Conservation (phyloP, 1,140 invertebrate genomes). For the Diorhabda carinulata region DNA sequence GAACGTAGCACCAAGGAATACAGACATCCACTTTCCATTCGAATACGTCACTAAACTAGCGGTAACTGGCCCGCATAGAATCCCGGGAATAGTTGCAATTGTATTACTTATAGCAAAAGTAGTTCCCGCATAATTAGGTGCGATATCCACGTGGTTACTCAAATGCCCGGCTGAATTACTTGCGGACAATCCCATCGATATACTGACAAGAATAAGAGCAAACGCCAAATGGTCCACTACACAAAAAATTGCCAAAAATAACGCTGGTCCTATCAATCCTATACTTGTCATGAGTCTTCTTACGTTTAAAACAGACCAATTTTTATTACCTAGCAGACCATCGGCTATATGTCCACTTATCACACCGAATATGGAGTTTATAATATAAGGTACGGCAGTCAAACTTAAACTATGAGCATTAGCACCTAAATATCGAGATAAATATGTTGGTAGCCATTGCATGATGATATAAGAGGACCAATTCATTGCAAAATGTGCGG, state of each 20-base stretch:
- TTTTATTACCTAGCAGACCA: constrained; percentile 55
- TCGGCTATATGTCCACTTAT: constrained; percentile 74
- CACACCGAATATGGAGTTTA: constrained; percentile 71
- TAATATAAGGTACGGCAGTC: constrained; percentile 73
- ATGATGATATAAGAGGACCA: constrained; percentile 83
- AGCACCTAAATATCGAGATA: constrained; percentile 63
- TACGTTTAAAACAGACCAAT: constrained; percentile 71
- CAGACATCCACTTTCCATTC: constrained; percentile 71
- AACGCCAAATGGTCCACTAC: constrained; percentile 67
- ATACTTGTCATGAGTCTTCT: constrained; percentile 72
- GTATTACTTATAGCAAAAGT: constrained; percentile 81
- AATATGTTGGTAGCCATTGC: constrained; percentile 79
- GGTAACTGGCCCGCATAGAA: constrained; percentile 73
- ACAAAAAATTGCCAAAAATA: constrained; percentile 71
- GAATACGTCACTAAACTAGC: constrained; percentile 71
- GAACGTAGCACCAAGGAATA: constrained; percentile 69
- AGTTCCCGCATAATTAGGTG: constrained; percentile 74
- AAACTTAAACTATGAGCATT: constrained; percentile 71
- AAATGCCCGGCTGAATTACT: constrained; percentile 77
- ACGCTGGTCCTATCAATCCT: constrained; percentile 70
- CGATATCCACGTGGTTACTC: constrained; percentile 76
- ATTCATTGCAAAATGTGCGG: constrained; percentile 81
- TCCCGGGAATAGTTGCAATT: constrained; percentile 73
- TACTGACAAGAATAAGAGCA: constrained; percentile 71
- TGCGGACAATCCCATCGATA: constrained; percentile 75